Base-by-base conservation (phyloP, 1,140 invertebrate genomes). In the Bemisia tabaci region DNA sequence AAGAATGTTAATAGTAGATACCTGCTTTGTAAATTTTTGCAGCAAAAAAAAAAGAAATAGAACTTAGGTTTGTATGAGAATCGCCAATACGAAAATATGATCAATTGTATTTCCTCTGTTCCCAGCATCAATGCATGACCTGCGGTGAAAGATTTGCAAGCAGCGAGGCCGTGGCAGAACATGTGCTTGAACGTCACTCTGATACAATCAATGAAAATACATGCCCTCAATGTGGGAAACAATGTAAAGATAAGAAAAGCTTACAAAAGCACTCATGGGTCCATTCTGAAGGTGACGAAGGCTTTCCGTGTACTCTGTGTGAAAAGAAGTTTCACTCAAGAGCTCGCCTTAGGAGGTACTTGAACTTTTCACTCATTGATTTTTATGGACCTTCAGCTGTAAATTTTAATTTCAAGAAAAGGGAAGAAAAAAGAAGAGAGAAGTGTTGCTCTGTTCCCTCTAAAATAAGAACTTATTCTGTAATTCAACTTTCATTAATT, bases 301-400 rank as follows among this genome's bases (percentile, higher is more conserved):
- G 75, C 22, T 84, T 82, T 73, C 80, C 82, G 39, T 87, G 85
- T 74, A 82, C 80, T 23, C 82, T 83, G 68, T 87, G 85, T 74
- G 81, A 80, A 25, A 87, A 87, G 76, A 84, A 83, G 62, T 88
- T 88, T 72, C 83, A 87, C 70, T 87, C 84, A 72, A 86, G 86
- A 75, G 85, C 85, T 0, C 74, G 80, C 68, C 74, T 81, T 65
- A 75, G 79, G 70, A 77, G 80, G 79, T 81, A 72, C 27, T 60
- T 67, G 22, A n/a, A 39, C 5, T 22, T 48, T 58, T 21, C 26
- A 1, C n/a, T 33, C 1, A 65, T 26, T 26, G 26, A 60, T 23
- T 39, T 66, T 33, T 66, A n/a, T n/a, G n/a, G n/a, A n/a, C n/a
- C n/a, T n/a, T n/a, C n/a, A n/a, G n/a, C n/a, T n/a, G n/a, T n/a